A percentile compares a stretch with the other conserved stretches of the same genome.
Evolutionary conservation across 2,888 invertebrate genomes (phyloP).

Genomic region (Philaethria dido): DNA sequence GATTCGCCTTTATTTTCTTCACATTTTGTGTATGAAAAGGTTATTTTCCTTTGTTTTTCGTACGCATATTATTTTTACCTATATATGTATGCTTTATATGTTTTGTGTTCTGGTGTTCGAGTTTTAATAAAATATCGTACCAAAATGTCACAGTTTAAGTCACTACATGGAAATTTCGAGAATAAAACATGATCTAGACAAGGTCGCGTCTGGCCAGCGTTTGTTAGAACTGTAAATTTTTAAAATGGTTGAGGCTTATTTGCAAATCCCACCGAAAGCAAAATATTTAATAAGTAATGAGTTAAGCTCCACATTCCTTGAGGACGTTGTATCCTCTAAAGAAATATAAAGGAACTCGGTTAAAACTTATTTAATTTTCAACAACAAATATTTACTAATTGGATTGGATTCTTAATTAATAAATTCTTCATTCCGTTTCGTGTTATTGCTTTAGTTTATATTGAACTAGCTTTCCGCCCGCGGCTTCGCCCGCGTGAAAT

Average conservation of each 20-base stretch:
- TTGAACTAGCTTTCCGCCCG: too few relatives aligned
- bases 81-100: conserved; percentile 41
- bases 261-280: not conserved
- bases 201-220: not conserved
- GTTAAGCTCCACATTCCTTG: not conserved
- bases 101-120: conserved; percentile 42
- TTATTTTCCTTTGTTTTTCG: conserved; percentile 40
- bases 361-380: not conserved
- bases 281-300: conserved; percentile 17
- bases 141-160: not conserved
- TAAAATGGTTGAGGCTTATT: conserved; percentile 12
- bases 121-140: conserved; percentile 4
- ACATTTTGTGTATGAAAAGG: conserved; percentile 52
- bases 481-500: too few relatives aligned
- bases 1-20: conserved; percentile 38
- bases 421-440: not conserved
- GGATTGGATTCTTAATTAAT: not conserved
- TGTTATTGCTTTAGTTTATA: not conserved
- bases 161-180: not conserved
- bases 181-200: conserved; percentile 16
- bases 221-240: conserved; percentile 16
- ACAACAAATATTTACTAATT: conserved; percentile 3
- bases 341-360: not conserved
- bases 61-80: conserved; percentile 26
- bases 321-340: not conserved